A percentile compares a stretch with the other conserved stretches of the same genome.
phyloP scores from a whole-genome alignment of 2,888 invertebrate species.

The Cheilosia vernalis region DNA sequence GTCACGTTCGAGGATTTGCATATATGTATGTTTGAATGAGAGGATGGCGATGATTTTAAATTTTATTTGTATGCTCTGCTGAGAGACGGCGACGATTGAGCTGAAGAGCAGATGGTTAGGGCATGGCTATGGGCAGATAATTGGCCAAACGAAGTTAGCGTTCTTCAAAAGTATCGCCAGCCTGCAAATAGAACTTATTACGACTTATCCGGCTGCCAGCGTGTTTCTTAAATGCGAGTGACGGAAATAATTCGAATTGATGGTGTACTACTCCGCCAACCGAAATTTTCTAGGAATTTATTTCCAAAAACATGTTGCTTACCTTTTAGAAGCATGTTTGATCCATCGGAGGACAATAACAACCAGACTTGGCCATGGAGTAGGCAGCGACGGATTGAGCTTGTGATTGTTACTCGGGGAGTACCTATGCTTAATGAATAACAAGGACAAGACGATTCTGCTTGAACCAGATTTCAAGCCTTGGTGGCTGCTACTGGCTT shows the following conservation, averaged over 20 bases:
- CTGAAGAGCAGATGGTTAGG: background rate
- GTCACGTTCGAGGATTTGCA: slow-evolving; percentile 6
- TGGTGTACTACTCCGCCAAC: background rate
- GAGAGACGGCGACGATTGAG: slow-evolving; percentile 27
- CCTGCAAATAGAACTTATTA: slow-evolving; percentile 28
- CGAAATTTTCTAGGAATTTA: background rate
- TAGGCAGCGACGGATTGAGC: too few species aligned
- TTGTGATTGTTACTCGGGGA: too few species aligned
- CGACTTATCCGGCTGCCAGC: background rate
- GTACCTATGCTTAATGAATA: too few species aligned
- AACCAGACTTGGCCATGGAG: background rate
- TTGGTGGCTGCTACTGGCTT: too few species aligned
- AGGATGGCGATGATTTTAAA: slow-evolving; percentile 27
- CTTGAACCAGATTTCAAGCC: too few species aligned
- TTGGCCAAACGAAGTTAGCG: background rate
- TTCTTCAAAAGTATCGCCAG: background rate
- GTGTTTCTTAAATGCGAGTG: background rate
- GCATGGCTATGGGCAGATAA: background rate
- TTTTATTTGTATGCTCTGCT: slow-evolving; percentile 56
- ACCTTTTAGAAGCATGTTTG: too few species aligned
- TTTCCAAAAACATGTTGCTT: too few species aligned
- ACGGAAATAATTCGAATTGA: background rate
- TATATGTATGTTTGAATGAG: background rate
- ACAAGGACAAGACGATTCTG: too few species aligned
- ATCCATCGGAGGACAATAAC: too few species aligned